Conservation (phyloP, 2,888 invertebrate species). For the Cryptus viduatorius region DNA sequence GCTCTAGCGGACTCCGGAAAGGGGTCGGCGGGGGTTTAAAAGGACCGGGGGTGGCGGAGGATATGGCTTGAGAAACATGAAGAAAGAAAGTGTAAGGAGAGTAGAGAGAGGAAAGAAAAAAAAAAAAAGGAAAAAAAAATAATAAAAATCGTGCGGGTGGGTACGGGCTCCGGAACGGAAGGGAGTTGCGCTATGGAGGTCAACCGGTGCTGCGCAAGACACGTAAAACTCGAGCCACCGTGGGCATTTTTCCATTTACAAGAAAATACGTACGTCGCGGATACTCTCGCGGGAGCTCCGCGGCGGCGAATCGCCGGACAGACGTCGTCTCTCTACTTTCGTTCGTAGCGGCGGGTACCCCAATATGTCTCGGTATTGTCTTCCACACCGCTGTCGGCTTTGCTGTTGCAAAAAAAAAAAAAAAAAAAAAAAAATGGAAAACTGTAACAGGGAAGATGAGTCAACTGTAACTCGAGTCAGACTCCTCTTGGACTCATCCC, state of each 20-base stretch:
- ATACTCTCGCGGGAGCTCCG: conserved; percentile 71
- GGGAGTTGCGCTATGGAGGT: conserved; percentile 17
- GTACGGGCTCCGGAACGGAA: conserved; percentile 6
- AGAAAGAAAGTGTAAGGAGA: conserved; percentile 49
- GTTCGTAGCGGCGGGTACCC: not conserved
- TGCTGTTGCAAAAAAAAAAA: not conserved
- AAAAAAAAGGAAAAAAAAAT: not conserved
- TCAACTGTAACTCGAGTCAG: too few species aligned
- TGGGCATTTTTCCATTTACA: conserved; percentile 80
- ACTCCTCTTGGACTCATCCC: too few species aligned
- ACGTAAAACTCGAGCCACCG: conserved; percentile 58
- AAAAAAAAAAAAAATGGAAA: conserved; percentile 11
- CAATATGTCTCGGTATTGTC: conserved; percentile 52
- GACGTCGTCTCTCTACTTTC: conserved; percentile 13
- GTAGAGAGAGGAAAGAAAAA: conserved; percentile 23
- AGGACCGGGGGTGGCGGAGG: conserved; percentile 66
- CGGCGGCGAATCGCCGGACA: conserved; percentile 33
- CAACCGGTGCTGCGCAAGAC: conserved; percentile 53
- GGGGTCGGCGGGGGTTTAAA: conserved; percentile 74
- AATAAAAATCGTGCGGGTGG: conserved; percentile 31
- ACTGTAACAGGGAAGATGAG: not conserved
- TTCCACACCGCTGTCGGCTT: conserved; percentile 43
- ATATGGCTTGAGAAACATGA: conserved; percentile 39
- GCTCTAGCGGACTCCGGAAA: conserved; percentile 38
- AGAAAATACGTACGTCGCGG: conserved; percentile 78